Base-by-base conservation (phyloP, 1,140 invertebrate genomes). In the Drosophila ohnishii region DNA sequence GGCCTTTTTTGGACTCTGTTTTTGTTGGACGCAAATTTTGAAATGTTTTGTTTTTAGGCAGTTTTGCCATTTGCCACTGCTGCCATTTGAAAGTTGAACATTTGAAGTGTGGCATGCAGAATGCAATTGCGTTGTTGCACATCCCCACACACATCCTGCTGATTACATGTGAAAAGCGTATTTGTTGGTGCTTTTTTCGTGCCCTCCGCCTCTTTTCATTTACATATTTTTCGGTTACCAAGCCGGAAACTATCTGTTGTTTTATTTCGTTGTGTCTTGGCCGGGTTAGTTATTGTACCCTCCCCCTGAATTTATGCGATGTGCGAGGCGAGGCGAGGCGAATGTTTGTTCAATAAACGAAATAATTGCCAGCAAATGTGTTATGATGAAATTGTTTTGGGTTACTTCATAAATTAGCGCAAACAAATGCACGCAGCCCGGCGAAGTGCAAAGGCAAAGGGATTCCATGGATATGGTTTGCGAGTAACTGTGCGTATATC, bases 321-420 rank as follows among this genome's bases (percentile, higher is more conserved):
- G 78, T 67, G 65, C 65, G 65, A 67, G 65, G 59, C 64, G 63
- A 66, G 63, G 56, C 63, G 40, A 51, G 50, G 65, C 79, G 83
- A 87, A 87, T 87, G 83, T 87, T 87, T 87, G 84, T 87, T 87
- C 83, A 87, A 87, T 87, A 87, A 87, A 87, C 83, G 84, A 87
- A 87, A 87, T 87, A 87, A 87, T 87, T 87, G 83, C 75, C 80
- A 81, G 83, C 83, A 83, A 87, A 81, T 87, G 83, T 87, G 83
- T 87, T 87, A 80, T 87, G 84, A 88, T 87, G 80, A 87, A 87
- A 87, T 87, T 87, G 84, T 87, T 88, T 87, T 87, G 83, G 83
- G 83, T 88, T 87, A 88, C 83, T 87, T 87, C 84, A 88, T 87
- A 87, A 87, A 87, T 87, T 87, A 87, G 80, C 80, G 76, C 80